Base-by-base conservation (phyloP, 2,113 vertebrate species). In the Crotalus helleri region DNA sequence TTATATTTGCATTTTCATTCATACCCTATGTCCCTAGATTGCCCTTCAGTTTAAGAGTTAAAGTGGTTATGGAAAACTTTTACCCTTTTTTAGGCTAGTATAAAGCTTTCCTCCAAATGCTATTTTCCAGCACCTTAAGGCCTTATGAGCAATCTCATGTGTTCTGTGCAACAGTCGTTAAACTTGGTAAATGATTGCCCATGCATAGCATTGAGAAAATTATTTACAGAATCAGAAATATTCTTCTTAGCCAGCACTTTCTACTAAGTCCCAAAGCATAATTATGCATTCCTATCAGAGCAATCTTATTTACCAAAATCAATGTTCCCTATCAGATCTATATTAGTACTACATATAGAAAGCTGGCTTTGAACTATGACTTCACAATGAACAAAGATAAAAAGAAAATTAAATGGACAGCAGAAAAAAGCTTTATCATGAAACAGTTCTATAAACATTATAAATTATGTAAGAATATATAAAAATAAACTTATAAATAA, bases 381-480 rank as follows among this genome's bases (percentile, higher is more conserved):
- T 88, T 95, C 93, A 88, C 89, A 87, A 95, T 89, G 53, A 69
- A n/a, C 58, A 58, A 93, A 58, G 58, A 93, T 93, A 93, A 96
- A 91, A 69, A 92, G 88, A 92, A 11, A 24, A 46, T 51, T 87
- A 88, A 88, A 88, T 55, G 51, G 58, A 39, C 1, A 86, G 92
- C 94, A 88, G 90, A 39, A 57, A 57, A 8, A 81, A 81, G 33
- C 33, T 44, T 81, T 21, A 81, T 44, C 74, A 44, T 33, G 21
- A 9, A 92, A 88, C 92, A 94, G 92, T 94, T 17, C 93, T 0
- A 0, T 92, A 94, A 91, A 93, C 33, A 49, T 86, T 49, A 90
- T 29, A 92, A 0, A 91, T 93, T 61, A 92, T 92, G 53, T 81
- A 94, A 92, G 92, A 58, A 61, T 87, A 61, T 29, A 86, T 9